These are phyloP conservation scores for Octonoba sinensis DNA, from an alignment of 2,888 invertebrate species.

Conservation along the genomic window DNA sequence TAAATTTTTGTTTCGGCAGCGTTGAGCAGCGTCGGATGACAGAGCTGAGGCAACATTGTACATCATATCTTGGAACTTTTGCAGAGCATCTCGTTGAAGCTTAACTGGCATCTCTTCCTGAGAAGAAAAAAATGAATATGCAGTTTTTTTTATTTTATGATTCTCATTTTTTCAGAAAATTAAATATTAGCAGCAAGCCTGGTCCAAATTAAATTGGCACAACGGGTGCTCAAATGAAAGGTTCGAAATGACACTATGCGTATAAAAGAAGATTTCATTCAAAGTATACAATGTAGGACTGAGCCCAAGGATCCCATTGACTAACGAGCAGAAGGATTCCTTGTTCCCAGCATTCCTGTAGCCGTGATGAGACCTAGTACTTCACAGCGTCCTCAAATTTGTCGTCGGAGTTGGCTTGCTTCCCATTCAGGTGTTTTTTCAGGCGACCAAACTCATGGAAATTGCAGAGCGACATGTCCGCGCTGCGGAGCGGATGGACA, in stretches of 20 bases:
- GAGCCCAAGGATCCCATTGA: background rate
- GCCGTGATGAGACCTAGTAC: background rate
- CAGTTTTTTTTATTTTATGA: too few species aligned
- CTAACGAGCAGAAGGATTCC: background rate
- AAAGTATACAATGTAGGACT: background rate
- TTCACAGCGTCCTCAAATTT: background rate
- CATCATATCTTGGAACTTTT: too few species aligned
- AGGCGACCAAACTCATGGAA: background rate
- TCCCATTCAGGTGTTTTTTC: background rate
- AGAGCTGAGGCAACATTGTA: too few species aligned
- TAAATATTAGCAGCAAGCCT: too few species aligned
- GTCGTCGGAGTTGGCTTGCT: too few species aligned
- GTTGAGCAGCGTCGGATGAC: too few species aligned
- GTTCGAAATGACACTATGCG: background rate
- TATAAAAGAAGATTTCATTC: background rate
- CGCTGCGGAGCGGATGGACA: background rate
- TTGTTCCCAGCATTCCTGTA: background rate
- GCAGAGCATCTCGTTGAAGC: too few species aligned
- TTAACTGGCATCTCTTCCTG: too few species aligned
- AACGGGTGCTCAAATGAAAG: background rate
- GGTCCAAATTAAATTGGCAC: too few species aligned
- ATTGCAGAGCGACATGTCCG: background rate
- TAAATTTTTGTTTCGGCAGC: too few species aligned
- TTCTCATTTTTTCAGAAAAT: too few species aligned
- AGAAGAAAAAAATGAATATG: too few species aligned